These are phyloP conservation scores for Arrhamphus sclerolepis DNA, from an alignment of 2,797 vertebrate species.

Conservation along the genomic window DNA sequence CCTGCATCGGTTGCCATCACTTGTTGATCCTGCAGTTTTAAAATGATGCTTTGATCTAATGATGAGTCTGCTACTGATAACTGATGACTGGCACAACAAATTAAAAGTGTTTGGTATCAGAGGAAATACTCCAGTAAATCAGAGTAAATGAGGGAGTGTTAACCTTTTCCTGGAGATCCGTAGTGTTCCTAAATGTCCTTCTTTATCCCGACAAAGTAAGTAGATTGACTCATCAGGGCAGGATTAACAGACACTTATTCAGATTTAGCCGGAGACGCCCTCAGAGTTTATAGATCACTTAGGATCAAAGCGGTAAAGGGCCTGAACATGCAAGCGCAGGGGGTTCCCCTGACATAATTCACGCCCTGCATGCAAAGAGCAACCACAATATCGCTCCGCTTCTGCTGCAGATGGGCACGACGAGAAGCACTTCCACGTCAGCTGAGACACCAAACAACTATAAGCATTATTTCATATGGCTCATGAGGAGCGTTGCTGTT, in stretches of 20 bases:
- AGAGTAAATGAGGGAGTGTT: too few relatives aligned
- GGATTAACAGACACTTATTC: constrained; percentile 69
- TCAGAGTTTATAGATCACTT: constrained; percentile 56
- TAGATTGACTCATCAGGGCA: constrained; percentile 44
- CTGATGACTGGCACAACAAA: too few relatives aligned
- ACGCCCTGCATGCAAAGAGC: constrained; percentile 32
- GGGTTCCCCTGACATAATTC: constrained; percentile 58
- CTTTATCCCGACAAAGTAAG: constrained; percentile 32
- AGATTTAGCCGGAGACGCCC: constrained; percentile 59
- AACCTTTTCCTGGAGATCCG: too few relatives aligned
- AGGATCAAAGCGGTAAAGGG: constrained; percentile 69
- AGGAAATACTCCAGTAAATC: too few relatives aligned
- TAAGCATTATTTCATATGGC: constrained; percentile 34
- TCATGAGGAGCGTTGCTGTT: constrained; percentile 24
- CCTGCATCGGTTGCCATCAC: neutral
- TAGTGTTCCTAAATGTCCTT: neutral
- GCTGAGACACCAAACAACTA: constrained; percentile 22
- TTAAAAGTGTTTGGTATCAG: too few relatives aligned
- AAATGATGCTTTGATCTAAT: neutral
- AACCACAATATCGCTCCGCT: constrained; percentile 33
- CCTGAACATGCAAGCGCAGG: constrained; percentile 24
- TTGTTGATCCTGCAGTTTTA: neutral
- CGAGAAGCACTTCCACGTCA: constrained; percentile 20
- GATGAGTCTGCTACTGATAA: too few relatives aligned
- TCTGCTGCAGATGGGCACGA: constrained; percentile 16